A percentile compares a stretch with the other conserved stretches of the same genome.
These are phyloP conservation scores for Argynnis bischoffii DNA, from an alignment of 2,888 invertebrate genomes.

Conservation along the genomic window DNA sequence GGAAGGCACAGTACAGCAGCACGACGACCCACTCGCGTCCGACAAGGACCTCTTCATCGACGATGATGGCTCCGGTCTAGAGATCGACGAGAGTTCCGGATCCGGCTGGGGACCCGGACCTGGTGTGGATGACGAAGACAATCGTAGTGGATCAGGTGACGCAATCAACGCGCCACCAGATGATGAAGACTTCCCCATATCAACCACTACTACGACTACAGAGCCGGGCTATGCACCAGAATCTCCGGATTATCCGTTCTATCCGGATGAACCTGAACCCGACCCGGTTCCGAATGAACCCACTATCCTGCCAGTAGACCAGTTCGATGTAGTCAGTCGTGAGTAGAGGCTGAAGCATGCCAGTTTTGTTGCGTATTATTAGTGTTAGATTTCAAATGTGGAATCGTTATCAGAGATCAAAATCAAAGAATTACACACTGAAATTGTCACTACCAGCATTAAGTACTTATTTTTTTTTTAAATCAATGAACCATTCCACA, in stretches of 20 bases:
- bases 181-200: constrained; percentile 71
- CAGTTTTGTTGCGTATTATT: constrained; percentile 68
- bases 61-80: constrained; percentile 89
- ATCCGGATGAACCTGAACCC: constrained; percentile 39
- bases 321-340: constrained; percentile 73
- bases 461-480: background rate
- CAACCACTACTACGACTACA: constrained; percentile 26
- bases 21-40: constrained; percentile 70
- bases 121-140: constrained; percentile 90
- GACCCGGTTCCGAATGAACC: constrained; percentile 43
- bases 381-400: constrained; percentile 36
- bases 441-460: background rate
- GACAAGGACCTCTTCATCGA: constrained; percentile 88
- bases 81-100: constrained; percentile 91
- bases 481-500: background rate
- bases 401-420: constrained; percentile 19
- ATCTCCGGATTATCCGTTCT: constrained; percentile 19
- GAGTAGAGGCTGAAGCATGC: constrained; percentile 81
- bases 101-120: constrained; percentile 88
- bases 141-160: constrained; percentile 72
- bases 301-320: constrained; percentile 56
- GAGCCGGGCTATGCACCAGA: constrained; percentile 38
- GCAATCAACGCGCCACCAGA: constrained; percentile 60
- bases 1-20: constrained; percentile 60
- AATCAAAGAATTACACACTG: background rate